A percentile compares a stretch with the other conserved stretches of the same genome.
phyloP scores from a whole-genome alignment of 2,888 invertebrate species.

The Polietes domitor region DNA sequence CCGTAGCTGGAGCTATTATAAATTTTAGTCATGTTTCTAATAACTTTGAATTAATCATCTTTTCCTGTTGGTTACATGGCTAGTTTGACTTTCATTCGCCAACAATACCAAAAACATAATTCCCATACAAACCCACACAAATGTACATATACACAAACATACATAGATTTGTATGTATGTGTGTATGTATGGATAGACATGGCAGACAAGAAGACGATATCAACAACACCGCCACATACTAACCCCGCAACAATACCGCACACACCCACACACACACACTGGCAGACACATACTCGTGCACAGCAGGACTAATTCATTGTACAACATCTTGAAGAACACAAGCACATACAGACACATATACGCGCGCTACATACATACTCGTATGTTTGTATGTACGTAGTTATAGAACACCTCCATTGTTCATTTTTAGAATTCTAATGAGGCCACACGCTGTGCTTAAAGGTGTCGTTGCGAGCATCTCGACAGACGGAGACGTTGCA shows the following conservation, averaged over 20 bases:
- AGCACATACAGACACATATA: not conserved
- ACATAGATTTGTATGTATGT: no score
- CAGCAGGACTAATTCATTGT: constrained; percentile 50
- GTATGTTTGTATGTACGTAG: constrained; percentile 1
- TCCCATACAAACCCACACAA: constrained; percentile 10
- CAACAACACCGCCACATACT: constrained; percentile 33
- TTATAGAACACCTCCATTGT: constrained; percentile 41
- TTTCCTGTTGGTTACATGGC: constrained; percentile 73
- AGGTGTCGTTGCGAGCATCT: constrained; percentile 35
- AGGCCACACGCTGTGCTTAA: constrained; percentile 65
- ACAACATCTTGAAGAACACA: constrained; percentile 60
- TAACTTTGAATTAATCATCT: constrained; percentile 81
- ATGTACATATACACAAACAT: not conserved
- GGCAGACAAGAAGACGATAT: constrained; percentile 54
- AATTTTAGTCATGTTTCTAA: constrained; percentile 81
- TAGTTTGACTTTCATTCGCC: constrained; percentile 50
- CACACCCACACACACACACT: constrained; percentile 45
- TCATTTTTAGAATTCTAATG: constrained; percentile 68
- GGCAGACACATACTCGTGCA: constrained; percentile 10
- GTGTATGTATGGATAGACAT: not conserved
- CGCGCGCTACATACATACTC: not conserved
- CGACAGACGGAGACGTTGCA: not conserved
- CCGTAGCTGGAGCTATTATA: constrained; percentile 74
- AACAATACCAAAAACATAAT: constrained; percentile 25
- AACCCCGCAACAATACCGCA: constrained; percentile 28